Evolutionary conservation across 2,113 vertebrate species (phyloP).

Genomic region (Piaya cayana): DNA sequence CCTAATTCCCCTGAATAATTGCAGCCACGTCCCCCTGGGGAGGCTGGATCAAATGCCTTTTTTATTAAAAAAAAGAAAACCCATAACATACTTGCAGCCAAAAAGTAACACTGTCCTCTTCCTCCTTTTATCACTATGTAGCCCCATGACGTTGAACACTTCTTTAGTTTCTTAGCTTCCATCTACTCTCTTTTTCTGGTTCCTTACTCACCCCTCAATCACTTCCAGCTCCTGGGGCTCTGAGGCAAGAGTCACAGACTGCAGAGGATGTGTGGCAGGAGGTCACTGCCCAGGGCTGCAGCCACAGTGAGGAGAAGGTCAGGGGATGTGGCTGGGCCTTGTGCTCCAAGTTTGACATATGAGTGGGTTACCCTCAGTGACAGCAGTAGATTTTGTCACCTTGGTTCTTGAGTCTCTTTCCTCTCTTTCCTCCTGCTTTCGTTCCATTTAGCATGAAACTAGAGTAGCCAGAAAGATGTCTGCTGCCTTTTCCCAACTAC

Average conservation of each 20-base stretch:
- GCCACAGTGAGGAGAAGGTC: background rate
- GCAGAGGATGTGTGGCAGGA: rapidly evolving
- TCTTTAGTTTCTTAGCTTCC: background rate
- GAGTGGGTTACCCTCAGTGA: background rate
- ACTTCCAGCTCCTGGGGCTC: background rate
- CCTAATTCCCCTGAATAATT: background rate
- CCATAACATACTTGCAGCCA: background rate
- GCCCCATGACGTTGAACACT: background rate
- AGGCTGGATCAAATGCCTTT: background rate
- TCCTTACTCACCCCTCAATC: background rate
- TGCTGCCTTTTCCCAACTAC: background rate
- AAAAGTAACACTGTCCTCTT: background rate
- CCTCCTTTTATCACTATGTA: background rate
- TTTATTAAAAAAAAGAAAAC: background rate
- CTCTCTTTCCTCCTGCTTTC: background rate
- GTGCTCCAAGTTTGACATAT: rapidly evolving
- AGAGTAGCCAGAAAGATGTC: background rate
- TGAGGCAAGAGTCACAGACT: rapidly evolving
- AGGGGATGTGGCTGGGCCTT: rapidly evolving
- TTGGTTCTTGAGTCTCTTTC: background rate
- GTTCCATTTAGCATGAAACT: background rate
- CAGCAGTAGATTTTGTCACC: background rate
- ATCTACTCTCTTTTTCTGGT: background rate
- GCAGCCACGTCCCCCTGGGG: rapidly evolving
- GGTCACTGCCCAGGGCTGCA: rapidly evolving